Conservation (phyloP, 2,888 invertebrate genomes). For the Sinopyrophorus schimmeli region DNA sequence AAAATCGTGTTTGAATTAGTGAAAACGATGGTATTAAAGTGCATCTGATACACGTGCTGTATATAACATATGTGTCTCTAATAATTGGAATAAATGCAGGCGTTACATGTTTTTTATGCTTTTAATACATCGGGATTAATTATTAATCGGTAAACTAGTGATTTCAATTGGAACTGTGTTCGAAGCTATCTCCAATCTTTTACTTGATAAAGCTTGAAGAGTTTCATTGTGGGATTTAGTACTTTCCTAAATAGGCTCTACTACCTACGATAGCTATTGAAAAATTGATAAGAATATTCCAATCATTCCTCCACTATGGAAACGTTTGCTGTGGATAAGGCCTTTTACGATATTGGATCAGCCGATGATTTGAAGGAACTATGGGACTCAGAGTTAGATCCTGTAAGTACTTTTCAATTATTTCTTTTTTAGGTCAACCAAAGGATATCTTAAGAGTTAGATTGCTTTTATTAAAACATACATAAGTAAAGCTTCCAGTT, state of each 20-base stretch:
- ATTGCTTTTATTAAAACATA: too few species aligned
- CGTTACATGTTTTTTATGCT: background rate
- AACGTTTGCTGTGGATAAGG: conserved; percentile 60
- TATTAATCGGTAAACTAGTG: background rate
- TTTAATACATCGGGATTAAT: background rate
- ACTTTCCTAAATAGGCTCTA: too few species aligned
- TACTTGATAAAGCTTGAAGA: background rate
- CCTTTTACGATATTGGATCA: conserved; percentile 67
- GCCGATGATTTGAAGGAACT: conserved; percentile 76
- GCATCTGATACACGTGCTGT: conserved; percentile 18
- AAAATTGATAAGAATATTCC: conserved; percentile 8
- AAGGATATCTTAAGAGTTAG: too few species aligned
- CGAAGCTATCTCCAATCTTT: background rate
- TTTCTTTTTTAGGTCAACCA: too few species aligned
- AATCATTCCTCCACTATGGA: conserved; percentile 59
- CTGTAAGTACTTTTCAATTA: too few species aligned
- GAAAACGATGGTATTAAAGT: conserved; percentile 4
- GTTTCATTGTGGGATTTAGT: background rate
- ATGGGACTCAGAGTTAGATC: conserved; percentile 82
- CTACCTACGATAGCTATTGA: conserved; percentile 1
- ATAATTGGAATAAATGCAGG: conserved; percentile 15
- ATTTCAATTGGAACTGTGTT: background rate
- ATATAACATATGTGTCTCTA: conserved; percentile 25
- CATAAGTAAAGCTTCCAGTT: too few species aligned
- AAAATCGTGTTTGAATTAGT: background rate